These are phyloP conservation scores for Brachyopa scutellaris DNA, from an alignment of 2,888 invertebrate genomes.

Conservation along the genomic window DNA sequence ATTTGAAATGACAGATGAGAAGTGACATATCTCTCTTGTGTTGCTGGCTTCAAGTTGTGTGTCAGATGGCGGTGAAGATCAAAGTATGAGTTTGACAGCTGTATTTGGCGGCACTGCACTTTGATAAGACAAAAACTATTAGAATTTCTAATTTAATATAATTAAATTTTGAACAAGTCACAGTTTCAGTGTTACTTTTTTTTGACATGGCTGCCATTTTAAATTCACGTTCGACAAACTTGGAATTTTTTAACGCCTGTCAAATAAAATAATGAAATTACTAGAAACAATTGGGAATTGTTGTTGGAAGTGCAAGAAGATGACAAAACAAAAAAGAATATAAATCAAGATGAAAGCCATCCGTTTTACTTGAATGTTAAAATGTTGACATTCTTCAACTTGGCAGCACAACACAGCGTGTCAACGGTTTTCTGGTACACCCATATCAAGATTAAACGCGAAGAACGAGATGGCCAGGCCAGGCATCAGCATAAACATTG, in stretches of 20 bases:
- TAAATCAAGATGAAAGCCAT: slow-evolving; percentile 32
- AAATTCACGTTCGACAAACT: slow-evolving; percentile 32
- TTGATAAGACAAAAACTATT: no score
- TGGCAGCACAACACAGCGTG: slow-evolving; percentile 37
- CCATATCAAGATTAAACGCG: slow-evolving; percentile 60
- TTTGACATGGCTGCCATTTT: slow-evolving; percentile 30
- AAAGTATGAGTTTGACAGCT: slow-evolving; percentile 54
- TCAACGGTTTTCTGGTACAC: slow-evolving; percentile 37
- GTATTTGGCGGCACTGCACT: slow-evolving; percentile 36
- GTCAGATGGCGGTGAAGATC: slow-evolving; percentile 49
- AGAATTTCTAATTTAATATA: no score
- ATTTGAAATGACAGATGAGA: slow-evolving; percentile 70
- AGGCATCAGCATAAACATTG: slow-evolving; percentile 53
- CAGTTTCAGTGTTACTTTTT: slow-evolving; percentile 1
- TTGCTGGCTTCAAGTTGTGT: no score
- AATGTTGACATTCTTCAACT: slow-evolving; percentile 59
- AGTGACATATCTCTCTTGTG: slow-evolving; percentile 63
- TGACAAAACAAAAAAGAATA: background rate
- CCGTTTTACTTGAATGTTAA: slow-evolving; percentile 61
- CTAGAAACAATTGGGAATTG: slow-evolving; percentile 8
- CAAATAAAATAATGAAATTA: background rate
- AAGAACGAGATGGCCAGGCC: slow-evolving; percentile 23
- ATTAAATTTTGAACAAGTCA: slow-evolving; percentile 58
- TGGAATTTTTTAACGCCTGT: slow-evolving; percentile 16
- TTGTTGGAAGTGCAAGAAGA: no score